A percentile compares a stretch with the other conserved stretches of the same genome.
Conservation (phyloP, 1,140 invertebrate genomes). For the Hyphantria cunea region DNA sequence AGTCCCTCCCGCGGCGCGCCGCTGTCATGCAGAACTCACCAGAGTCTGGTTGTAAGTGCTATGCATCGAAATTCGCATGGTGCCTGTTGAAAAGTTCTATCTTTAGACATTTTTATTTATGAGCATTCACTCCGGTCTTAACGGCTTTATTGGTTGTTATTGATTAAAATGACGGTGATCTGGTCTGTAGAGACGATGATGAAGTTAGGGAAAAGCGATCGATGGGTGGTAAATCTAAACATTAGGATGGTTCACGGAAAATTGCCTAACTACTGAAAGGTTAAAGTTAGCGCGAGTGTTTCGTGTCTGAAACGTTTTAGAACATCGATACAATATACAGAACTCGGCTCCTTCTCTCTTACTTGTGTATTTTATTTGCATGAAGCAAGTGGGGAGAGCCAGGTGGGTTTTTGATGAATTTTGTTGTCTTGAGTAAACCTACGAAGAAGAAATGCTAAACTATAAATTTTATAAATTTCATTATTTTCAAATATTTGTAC, state of each 20-base stretch:
- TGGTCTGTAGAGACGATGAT: conserved; percentile 7
- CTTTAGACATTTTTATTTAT: background rate
- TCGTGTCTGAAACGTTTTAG: conserved; percentile 31
- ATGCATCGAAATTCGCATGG: conserved; percentile 73
- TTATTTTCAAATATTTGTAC: background rate
- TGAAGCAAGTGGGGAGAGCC: conserved; percentile 76
- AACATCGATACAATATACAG: conserved; percentile 44
- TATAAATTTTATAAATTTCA: conserved; percentile 32
- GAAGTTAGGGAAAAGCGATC: conserved; percentile 7
- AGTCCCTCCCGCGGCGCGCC: conserved; percentile 48
- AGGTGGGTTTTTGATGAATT: conserved; percentile 72
- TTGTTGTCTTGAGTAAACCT: conserved; percentile 77
- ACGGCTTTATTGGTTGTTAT: conserved; percentile 10
- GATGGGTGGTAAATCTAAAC: conserved; percentile 29
- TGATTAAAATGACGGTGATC: conserved; percentile 5
- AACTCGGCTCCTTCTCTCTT: conserved; percentile 58
- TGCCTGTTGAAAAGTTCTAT: conserved; percentile 49
- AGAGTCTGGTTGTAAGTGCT: conserved; percentile 75
- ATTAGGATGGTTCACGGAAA: conserved; percentile 22
- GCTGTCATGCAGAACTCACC: conserved; percentile 65
- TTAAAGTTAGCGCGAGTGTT: conserved; percentile 50
- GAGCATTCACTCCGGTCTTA: conserved; percentile 6
- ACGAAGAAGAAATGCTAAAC: conserved; percentile 63
- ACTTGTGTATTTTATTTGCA: conserved; percentile 77
- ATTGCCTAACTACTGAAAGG: conserved; percentile 54